These are phyloP conservation scores for Colletes latitarsis DNA, from an alignment of 1,140 invertebrate genomes.

Conservation along the genomic window DNA sequence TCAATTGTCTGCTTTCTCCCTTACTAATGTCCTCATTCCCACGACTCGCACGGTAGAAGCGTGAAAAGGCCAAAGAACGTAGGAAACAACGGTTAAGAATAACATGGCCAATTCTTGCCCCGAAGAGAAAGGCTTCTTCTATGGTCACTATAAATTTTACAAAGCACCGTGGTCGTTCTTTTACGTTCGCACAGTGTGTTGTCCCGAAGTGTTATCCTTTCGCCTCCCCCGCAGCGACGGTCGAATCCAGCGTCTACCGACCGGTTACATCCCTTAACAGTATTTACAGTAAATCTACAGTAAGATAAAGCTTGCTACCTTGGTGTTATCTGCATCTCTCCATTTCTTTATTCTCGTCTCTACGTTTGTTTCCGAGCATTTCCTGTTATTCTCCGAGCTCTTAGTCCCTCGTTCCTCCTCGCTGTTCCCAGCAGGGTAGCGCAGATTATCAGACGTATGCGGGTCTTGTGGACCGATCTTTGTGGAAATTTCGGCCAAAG, in stretches of 20 bases:
- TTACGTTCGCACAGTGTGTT: background rate
- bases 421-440: background rate
- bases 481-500: constrained; percentile 8
- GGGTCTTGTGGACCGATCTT: constrained; percentile 5
- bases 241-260: constrained; percentile 13
- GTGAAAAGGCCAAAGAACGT: background rate
- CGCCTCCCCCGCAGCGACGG: background rate
- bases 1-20: background rate
- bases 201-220: background rate
- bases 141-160: constrained; percentile 11
- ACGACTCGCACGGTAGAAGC: background rate
- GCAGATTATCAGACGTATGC: constrained; percentile 40
- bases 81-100: background rate
- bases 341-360: constrained; percentile 7
- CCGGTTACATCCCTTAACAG: constrained; percentile 15
- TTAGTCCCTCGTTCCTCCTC: background rate
- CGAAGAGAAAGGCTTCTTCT: background rate
- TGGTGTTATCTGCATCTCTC: constrained; percentile 35
- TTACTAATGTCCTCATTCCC: background rate
- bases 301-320: constrained; percentile 27
- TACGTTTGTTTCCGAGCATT: background rate
- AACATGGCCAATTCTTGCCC: constrained; percentile 12
- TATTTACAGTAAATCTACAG: constrained; percentile 50
- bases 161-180: background rate
- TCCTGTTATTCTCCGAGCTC: background rate